phyloP scores from a whole-genome alignment of 2,797 vertebrate species.

The Poeciliopsis paucimaculata region DNA sequence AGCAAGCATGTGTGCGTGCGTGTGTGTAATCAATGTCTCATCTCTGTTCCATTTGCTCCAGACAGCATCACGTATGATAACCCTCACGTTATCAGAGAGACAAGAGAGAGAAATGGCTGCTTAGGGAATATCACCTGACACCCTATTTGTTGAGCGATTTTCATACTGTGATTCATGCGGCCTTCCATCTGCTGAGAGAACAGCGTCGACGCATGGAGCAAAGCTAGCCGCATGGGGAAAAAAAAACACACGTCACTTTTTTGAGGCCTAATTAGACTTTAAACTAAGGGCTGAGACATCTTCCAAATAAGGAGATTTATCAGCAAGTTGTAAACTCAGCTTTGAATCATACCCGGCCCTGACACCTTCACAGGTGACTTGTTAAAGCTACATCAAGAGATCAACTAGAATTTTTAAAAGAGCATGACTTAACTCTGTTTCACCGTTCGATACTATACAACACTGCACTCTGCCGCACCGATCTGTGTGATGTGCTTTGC shows the following conservation, averaged over 20 bases:
- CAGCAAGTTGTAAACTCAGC: conserved; percentile 45
- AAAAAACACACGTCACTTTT: conserved; percentile 35
- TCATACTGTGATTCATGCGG: conserved; percentile 35
- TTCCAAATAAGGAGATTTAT: conserved; percentile 38
- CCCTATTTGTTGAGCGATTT: conserved; percentile 50
- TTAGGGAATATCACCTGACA: conserved; percentile 63
- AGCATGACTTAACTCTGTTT: conserved; percentile 6
- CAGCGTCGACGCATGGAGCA: not conserved
- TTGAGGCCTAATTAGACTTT: conserved; percentile 48
- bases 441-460: conserved; percentile 5
- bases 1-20: conserved; percentile 46
- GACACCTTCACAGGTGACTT: conserved; percentile 26
- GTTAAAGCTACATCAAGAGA: conserved; percentile 10
- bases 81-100: conserved; percentile 63
- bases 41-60: conserved; percentile 75
- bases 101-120: conserved; percentile 42
- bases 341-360: conserved; percentile 23
- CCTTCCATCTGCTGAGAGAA: conserved; percentile 26
- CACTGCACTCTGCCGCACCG: not conserved
- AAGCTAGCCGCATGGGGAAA: conserved; percentile 11
- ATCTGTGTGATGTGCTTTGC: conserved; percentile 6
- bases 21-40: conserved; percentile 70
- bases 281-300: conserved; percentile 11
- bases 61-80: conserved; percentile 71
- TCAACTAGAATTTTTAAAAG: conserved; percentile 7